Evolutionary conservation across 2,113 vertebrate genomes (phyloP).

Genomic region (Lycaon pictus): DNA sequence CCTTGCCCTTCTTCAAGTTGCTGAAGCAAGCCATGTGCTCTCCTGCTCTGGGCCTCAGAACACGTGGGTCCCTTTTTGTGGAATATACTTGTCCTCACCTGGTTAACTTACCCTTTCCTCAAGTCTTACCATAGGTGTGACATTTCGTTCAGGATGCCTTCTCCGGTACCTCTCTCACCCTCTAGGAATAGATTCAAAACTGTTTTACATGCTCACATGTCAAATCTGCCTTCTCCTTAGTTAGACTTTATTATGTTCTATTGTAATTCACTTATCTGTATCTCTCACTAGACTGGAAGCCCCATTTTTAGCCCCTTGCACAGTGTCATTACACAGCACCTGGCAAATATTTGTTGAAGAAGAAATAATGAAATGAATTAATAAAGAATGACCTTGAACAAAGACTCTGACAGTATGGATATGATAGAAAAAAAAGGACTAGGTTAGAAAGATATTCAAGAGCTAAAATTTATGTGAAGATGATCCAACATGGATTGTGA

Average conservation of each 20-base stretch:
- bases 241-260: background rate
- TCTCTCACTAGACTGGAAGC: background rate
- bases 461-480: background rate
- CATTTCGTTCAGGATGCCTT: background rate
- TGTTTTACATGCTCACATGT: background rate
- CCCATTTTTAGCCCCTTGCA: background rate
- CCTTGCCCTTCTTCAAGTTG: background rate
- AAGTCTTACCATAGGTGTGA: background rate
- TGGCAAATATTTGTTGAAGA: background rate
- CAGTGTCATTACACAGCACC: background rate
- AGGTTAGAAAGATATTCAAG: background rate
- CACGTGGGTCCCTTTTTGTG: background rate
- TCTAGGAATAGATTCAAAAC: background rate
- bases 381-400: conserved; percentile 16
- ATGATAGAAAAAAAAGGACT: background rate
- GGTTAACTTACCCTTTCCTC: background rate
- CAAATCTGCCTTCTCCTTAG: background rate
- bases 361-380: background rate
- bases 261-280: background rate
- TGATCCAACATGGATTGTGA: background rate
- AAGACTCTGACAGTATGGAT: background rate
- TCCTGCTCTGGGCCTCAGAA: background rate
- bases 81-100: background rate
- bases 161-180: background rate
- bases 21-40: background rate